These are phyloP conservation scores for Amphiprion percula DNA, from an alignment of 2,113 vertebrate species.

Conservation along the genomic window DNA sequence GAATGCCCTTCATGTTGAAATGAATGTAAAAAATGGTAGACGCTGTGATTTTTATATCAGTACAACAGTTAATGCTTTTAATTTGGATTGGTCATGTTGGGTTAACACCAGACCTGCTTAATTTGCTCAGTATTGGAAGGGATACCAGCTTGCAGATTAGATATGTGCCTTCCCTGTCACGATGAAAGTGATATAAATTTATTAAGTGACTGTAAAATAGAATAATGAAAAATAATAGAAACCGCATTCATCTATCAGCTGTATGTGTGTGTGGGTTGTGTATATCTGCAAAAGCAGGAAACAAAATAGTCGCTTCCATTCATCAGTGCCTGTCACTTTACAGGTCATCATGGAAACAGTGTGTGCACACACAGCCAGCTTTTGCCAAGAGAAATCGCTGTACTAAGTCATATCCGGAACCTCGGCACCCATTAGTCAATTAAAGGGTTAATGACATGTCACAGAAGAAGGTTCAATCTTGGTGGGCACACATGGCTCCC, in stretches of 20 bases:
- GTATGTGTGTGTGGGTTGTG: not conserved
- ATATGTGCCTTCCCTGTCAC: not conserved
- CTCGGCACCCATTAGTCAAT: conserved; percentile 69
- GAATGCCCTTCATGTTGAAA: not conserved
- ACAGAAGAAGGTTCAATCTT: conserved; percentile 52
- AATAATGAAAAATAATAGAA: not conserved
- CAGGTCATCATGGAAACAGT: not conserved
- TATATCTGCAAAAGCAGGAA: not conserved
- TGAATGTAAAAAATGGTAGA: not conserved
- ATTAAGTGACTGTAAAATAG: not conserved
- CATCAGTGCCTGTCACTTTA: conserved; percentile 25
- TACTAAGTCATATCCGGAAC: conserved; percentile 44
- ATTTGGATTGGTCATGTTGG: not conserved
- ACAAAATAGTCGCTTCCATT: conserved; percentile 13
- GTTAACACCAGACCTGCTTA: not conserved
- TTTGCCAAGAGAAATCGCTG: conserved; percentile 53
- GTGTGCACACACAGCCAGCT: conserved; percentile 15
- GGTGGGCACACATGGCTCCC: conserved; percentile 40
- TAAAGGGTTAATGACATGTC: conserved; percentile 80
- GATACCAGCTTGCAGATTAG: not conserved
- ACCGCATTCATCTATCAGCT: not conserved
- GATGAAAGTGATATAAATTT: not conserved
- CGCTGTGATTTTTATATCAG: not conserved
- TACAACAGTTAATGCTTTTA: not conserved
- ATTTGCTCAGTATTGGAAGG: not conserved